Base-by-base conservation (phyloP, 2,797 vertebrate species). In the Urophycis tenuis region DNA sequence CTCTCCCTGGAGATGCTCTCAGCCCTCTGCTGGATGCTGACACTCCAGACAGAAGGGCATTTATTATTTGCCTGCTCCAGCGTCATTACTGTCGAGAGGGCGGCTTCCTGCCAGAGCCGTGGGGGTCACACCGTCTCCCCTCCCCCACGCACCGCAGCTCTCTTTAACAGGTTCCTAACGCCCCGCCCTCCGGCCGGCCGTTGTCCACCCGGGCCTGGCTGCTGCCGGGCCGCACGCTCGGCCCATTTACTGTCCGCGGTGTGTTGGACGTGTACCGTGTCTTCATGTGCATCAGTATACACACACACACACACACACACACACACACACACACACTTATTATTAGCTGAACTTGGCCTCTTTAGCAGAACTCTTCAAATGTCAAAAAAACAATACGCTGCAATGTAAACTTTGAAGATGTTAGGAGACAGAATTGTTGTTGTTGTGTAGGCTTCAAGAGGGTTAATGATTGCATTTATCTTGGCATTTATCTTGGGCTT, bases 141-240 rank as follows among this genome's bases (percentile, higher is more conserved):
- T 73, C 53, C 72, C 64, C n/a, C 31, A 5, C 30, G 72, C 84
- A 76, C 79, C 60, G 73, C 74, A 76, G 11, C n/a, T 29, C 60
- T 25, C 45, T 82, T 80, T 17, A 79, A 77, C 9, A 88, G 87
- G 45, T 80, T 49, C 84, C 41, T 78, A 82, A 84, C 71, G 53
- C 81, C 81, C 71, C 49, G 53, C 82, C 81, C 81, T 71, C 14
- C 49, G 2, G 33, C 69, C 73, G 75, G 25, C 75, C 49, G 14
- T 72, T 29, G 15, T 78, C 74, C 19, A 22, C 22, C 41, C 45
- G 72, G 0, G n/a, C 29, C 19, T 11, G 74, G 78, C 74, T 69
- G 10, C 77, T 73, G n/a, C 71, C 75, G 10, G 67, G 76, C 75
- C 78, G 41, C 31, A 78, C 72, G 76, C 74, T 81, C 75, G 8